Evolutionary conservation across 2,113 vertebrate genomes (phyloP).

Genomic region (Phocoena phocoena): DNA sequence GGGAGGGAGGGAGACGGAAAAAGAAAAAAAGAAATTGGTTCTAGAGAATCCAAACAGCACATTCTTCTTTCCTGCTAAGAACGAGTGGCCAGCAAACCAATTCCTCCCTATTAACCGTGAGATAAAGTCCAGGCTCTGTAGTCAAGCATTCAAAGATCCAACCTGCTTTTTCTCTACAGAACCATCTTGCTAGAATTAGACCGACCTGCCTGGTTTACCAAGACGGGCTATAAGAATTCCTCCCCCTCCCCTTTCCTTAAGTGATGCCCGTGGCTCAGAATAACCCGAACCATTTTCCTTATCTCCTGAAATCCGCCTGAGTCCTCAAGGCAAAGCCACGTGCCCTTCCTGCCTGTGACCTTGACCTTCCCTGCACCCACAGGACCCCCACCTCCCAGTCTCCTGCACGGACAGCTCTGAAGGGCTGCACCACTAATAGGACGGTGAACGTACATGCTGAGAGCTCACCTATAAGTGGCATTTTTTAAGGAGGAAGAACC

Average conservation of each 20-base stretch:
- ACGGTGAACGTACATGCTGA: not conserved
- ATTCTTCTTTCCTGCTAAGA: not conserved
- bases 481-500: too few species aligned
- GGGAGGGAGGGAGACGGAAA: too few species aligned
- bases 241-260: not conserved
- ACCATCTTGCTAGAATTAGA: not conserved
- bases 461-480: accelerated
- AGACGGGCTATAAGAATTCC: not conserved
- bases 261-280: not conserved
- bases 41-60: not conserved
- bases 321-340: not conserved
- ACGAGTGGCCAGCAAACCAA: not conserved
- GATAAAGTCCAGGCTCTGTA: not conserved
- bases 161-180: not conserved
- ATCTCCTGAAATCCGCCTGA: not conserved
- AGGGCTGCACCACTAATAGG: accelerated
- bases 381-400: accelerated
- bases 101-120: not conserved
- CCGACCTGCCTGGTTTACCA: not conserved
- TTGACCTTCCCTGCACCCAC: not conserved
- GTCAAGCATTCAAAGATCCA: not conserved
- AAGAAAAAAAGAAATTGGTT: not conserved
- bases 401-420: not conserved
- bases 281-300: not conserved
- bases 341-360: accelerated